Evolutionary conservation across 1,140 invertebrate species (phyloP), one percentile per base, ranked within the genome.

Genomic region (Saxidomus purpurata): DNA sequence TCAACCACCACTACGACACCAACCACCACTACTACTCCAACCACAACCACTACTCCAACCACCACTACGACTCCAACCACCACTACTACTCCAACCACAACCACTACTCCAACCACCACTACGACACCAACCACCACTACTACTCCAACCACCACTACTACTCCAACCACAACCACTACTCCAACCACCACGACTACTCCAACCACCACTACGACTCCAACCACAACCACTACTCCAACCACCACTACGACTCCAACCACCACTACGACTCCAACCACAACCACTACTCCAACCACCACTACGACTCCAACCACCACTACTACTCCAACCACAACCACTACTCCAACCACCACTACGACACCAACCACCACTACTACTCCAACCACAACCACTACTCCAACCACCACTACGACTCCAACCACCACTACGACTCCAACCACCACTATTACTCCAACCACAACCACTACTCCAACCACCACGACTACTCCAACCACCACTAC

Each of bases 301-400:
- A 49, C 76, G 4, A 80, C 76, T 11, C 28, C 76, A 13, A n/a
- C 43, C 31, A n/a, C 76, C 6, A 36, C 76, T 19, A 80, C 76
- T 22, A 80, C 76, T 28, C 17, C 76, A 19, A 31, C 76, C 0
- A 0, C 43, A 52, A 19, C 76, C n/a, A 34, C 76, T 19, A 28
- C 76, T 15, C 17, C 76, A 31, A 49, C 43, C 11, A 55, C 76
- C 1, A 9, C 43, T 28, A 4, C 76, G 28, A n/a, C 76, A 6
- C 1, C 76, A 31, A 52, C 47, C 9, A 80, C 76, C 17, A 31
- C 43, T 8, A 17, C 76, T 9, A 19, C 76, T 52, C 52, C 76
- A 31, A 80, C 76, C 19, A 36, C 76, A 59, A 31, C 76, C 9
- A 8, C 43, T 1, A 9, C 76, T 28, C 1, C 76, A 80, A 52